Evolutionary conservation across 2,797 vertebrate species (phyloP).

Genomic region (Dicrostonyx torquatus): DNA sequence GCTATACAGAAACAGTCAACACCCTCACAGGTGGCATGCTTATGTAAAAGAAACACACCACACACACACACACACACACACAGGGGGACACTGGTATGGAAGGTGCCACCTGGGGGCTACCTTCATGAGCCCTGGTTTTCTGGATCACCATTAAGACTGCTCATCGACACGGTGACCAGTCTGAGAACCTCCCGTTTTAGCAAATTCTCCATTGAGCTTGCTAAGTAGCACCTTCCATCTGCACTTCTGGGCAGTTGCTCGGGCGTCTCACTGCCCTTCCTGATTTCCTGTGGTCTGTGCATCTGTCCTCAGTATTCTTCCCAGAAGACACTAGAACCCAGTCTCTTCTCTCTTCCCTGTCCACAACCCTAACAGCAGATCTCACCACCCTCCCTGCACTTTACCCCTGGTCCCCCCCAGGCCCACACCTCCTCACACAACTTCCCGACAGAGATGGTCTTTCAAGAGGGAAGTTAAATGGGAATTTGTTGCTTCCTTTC

Average conservation of each 20-base stretch:
- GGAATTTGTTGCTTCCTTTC: not conserved
- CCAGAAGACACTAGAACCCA: not conserved
- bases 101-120: not conserved
- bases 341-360: not conserved
- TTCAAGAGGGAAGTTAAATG: not conserved
- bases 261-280: not conserved
- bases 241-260: not conserved
- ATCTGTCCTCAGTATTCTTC: not conserved
- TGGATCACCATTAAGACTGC: too few relatives aligned
- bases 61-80: not conserved
- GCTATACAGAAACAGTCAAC: not conserved
- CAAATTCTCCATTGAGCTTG: not conserved
- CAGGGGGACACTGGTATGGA: too few relatives aligned
- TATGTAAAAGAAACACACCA: not conserved
- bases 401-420: not conserved
- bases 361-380: not conserved
- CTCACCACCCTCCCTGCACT: not conserved
- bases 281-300: accelerated
- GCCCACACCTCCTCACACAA: accelerated
- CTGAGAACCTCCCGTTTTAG: not conserved
- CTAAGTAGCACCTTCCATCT: not conserved
- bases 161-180: not conserved
- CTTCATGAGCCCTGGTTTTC: not conserved
- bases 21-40: accelerated
- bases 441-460: not conserved